Evolutionary conservation across 2,888 invertebrate species (phyloP).

Genomic region (Hydropsyche betteni): DNA sequence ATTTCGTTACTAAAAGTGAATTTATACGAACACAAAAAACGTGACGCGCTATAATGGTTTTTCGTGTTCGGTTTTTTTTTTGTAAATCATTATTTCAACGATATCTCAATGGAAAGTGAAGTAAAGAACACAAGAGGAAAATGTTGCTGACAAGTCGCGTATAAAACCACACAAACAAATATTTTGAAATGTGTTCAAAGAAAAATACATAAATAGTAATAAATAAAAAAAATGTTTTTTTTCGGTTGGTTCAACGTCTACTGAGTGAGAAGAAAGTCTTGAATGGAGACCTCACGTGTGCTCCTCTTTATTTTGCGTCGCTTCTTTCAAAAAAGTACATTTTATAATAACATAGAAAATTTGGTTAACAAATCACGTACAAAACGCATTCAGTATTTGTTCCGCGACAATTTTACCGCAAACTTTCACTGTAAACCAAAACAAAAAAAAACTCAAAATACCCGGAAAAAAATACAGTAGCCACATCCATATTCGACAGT

Average conservation of each 20-base stretch:
- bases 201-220: neutral
- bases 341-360: conserved; percentile 19
- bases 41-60: conserved; percentile 14
- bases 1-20: conserved; percentile 15
- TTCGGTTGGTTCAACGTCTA: conserved; percentile 4
- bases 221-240: neutral
- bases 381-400: conserved; percentile 19
- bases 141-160: neutral
- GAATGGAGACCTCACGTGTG: conserved; percentile 16
- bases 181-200: conserved; percentile 12
- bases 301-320: conserved; percentile 15
- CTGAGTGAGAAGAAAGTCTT: conserved; percentile 6
- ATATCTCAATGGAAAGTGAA: conserved; percentile 23
- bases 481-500: neutral
- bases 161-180: neutral
- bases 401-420: conserved; percentile 17
- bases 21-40: conserved; percentile 6
- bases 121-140: neutral
- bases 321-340: neutral
- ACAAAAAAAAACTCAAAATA: neutral
- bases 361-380: conserved; percentile 31
- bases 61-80: conserved; percentile 5
- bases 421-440: conserved; percentile 7
- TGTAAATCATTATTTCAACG: neutral
- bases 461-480: neutral